These are phyloP conservation scores for Cygnus atratus DNA, from an alignment of 2,113 vertebrate species.

Conservation along the genomic window DNA sequence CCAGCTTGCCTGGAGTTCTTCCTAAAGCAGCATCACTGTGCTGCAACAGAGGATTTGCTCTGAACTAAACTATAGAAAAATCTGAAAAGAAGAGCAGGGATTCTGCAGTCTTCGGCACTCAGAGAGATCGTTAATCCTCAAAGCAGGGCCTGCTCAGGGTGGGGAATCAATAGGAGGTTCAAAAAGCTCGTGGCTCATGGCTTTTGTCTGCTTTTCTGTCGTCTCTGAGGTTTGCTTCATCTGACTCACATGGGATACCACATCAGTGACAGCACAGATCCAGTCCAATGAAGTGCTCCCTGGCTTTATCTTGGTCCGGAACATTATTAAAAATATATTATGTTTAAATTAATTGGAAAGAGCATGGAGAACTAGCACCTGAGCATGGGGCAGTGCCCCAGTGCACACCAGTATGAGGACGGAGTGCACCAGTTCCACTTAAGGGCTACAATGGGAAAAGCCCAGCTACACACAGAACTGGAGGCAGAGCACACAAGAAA, in stretches of 20 bases:
- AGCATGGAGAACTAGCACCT: neutral
- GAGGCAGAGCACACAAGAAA: neutral
- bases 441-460: neutral
- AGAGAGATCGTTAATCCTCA: neutral
- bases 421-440: neutral
- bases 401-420: neutral
- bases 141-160: neutral
- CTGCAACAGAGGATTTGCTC: neutral
- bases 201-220: neutral
- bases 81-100: neutral
- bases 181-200: neutral
- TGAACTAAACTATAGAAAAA: neutral
- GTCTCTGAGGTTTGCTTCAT: neutral
- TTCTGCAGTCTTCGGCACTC: neutral
- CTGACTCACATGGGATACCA: neutral
- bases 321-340: neutral
- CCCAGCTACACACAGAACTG: neutral
- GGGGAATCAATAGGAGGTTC: neutral
- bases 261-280: neutral
- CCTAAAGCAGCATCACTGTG: neutral
- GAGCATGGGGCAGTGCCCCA: neutral
- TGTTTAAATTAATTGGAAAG: neutral
- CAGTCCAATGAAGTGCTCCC: neutral
- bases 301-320: neutral
- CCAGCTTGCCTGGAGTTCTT: neutral